Evolutionary conservation across 1,140 invertebrate genomes (phyloP).

Genomic region (Chionoecetes opilio): DNA sequence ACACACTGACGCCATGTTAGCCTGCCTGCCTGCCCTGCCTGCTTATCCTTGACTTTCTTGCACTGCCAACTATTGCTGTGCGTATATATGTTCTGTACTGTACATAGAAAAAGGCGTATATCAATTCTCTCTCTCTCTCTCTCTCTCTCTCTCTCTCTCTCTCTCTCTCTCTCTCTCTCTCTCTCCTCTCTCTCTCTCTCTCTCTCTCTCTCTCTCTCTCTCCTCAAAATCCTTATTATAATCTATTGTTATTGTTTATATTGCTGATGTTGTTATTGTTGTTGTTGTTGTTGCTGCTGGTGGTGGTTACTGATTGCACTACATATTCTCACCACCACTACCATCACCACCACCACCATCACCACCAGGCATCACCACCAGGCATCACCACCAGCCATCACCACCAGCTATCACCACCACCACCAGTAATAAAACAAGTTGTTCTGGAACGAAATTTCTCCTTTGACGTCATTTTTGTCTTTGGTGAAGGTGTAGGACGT

Average conservation of each 20-base stretch:
- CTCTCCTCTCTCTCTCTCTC: slow-evolving; percentile 30
- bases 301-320: neutral
- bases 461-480: too few species aligned
- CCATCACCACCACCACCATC: neutral
- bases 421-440: neutral
- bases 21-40: too few species aligned
- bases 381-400: too few species aligned
- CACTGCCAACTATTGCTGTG: too few species aligned
- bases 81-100: too few species aligned
- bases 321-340: neutral
- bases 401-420: neutral
- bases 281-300: neutral
- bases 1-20: too few species aligned
- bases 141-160: slow-evolving; percentile 48
- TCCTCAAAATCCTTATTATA: too few species aligned
- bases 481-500: too few species aligned
- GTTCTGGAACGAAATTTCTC: too few species aligned
- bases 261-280: neutral
- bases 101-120: neutral
- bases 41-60: too few species aligned
- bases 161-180: slow-evolving; percentile 48
- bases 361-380: too few species aligned
- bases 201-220: neutral
- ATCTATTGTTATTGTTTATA: neutral
- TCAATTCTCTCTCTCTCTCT: slow-evolving; percentile 38